These are phyloP conservation scores for Drosophila melanocephala DNA, from an alignment of 2,888 invertebrate genomes.

Conservation along the genomic window DNA sequence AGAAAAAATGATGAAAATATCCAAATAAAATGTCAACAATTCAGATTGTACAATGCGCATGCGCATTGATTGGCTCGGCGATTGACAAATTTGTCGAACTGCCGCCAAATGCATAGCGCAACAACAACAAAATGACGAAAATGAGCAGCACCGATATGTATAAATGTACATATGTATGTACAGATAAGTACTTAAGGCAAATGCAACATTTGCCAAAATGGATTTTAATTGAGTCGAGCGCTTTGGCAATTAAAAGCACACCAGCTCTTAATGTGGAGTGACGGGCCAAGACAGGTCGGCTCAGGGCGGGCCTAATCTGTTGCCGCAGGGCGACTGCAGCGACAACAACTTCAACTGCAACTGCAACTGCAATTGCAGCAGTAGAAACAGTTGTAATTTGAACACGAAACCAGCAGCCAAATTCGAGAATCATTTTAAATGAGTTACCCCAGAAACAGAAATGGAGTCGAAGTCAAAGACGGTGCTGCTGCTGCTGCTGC, in stretches of 20 bases:
- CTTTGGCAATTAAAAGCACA: slow-evolving; percentile 59
- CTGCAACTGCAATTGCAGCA: not conserved
- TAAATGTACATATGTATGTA: not conserved
- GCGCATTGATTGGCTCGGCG: slow-evolving; percentile 56
- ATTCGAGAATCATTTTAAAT: slow-evolving; percentile 27
- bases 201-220: slow-evolving; percentile 41
- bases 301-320: not conserved
- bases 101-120: slow-evolving; percentile 50
- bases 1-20: slow-evolving; percentile 12
- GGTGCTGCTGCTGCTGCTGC: slow-evolving; percentile 3
- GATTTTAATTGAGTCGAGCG: slow-evolving; percentile 53
- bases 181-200: slow-evolving; percentile 30
- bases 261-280: not conserved
- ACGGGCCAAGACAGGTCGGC: slow-evolving; percentile 8
- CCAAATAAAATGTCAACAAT: slow-evolving; percentile 69
- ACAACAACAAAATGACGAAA: slow-evolving; percentile 1
- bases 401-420: slow-evolving; percentile 8
- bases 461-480: slow-evolving; percentile 2
- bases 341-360: not conserved
- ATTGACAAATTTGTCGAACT: slow-evolving; percentile 71
- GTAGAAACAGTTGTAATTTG: slow-evolving; percentile 2
- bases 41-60: slow-evolving; percentile 67
- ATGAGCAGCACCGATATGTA: not conserved
- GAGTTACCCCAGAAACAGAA: slow-evolving; percentile 10
- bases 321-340: slow-evolving; percentile 7